Evolutionary conservation across 2,888 invertebrate species (phyloP).

Genomic region (Drosophila anomalata): DNA sequence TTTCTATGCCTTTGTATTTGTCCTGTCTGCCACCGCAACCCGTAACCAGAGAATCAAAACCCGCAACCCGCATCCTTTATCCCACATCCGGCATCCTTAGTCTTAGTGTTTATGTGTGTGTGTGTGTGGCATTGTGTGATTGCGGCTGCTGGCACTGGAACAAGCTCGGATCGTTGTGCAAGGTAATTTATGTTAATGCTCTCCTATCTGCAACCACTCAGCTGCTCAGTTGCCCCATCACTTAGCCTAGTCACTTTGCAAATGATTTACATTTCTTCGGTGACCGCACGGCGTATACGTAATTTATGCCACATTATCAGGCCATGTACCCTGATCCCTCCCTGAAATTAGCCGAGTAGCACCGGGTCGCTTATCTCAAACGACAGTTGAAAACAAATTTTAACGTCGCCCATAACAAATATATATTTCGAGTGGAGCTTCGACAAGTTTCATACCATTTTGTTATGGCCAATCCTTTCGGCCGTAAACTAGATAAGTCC

Average conservation of each 20-base stretch:
- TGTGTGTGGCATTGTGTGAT: conserved; percentile 44
- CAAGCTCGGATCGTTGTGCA: conserved; percentile 61
- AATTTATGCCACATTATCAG: conserved; percentile 73
- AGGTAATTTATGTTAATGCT: conserved; percentile 80
- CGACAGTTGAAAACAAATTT: conserved; percentile 50
- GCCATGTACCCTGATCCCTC: conserved; percentile 15
- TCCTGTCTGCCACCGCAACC: conserved; percentile 46
- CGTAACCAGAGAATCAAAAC: not conserved
- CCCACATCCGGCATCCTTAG: conserved; percentile 33
- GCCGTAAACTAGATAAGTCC: conserved; percentile 78
- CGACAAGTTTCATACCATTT: conserved; percentile 47
- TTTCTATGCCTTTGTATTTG: conserved; percentile 64
- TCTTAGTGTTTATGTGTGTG: conserved; percentile 24
- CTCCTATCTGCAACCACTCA: conserved; percentile 55
- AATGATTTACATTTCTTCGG: conserved; percentile 74
- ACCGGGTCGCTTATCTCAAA: conserved; percentile 38
- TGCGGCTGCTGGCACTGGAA: conserved; percentile 46
- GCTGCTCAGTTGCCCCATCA: conserved; percentile 44
- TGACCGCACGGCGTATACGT: conserved; percentile 50
- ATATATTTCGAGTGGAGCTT: conserved; percentile 25
- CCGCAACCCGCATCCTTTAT: conserved; percentile 13
- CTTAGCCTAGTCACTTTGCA: conserved; percentile 64
- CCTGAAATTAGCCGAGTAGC: conserved; percentile 24
- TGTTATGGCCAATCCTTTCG: conserved; percentile 54
- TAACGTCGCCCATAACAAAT: conserved; percentile 51